Evolutionary conservation across 1,140 invertebrate genomes (phyloP).

Genomic region (Lasioglossum albipes): DNA sequence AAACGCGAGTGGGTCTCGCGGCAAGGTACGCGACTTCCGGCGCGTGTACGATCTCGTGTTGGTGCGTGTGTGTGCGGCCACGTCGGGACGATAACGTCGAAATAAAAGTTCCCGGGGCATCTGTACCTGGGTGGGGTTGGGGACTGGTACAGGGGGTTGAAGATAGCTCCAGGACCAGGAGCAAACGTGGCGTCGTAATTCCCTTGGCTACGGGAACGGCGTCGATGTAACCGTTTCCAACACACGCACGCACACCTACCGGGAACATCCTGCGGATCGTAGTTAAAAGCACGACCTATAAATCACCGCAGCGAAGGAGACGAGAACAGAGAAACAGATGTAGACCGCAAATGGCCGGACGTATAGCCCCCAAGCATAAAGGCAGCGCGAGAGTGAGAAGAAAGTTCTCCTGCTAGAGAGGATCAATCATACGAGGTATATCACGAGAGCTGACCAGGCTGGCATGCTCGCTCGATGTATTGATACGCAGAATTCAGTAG

Average conservation of each 20-base stretch:
- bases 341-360: conserved; percentile 64
- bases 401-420: conserved; percentile 11
- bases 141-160: conserved; percentile 1
- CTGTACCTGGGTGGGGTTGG: neutral
- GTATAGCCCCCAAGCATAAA: conserved; percentile 40
- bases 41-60: neutral
- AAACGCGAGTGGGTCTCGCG: conserved; percentile 18
- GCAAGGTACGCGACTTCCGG: neutral
- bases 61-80: neutral
- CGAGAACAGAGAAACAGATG: conserved; percentile 63
- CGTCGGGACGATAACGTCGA: conserved; percentile 41
- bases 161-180: conserved; percentile 37
- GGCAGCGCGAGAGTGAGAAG: conserved; percentile 6
- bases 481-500: conserved; percentile 70
- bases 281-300: conserved; percentile 67
- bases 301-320: conserved; percentile 65
- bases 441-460: conserved; percentile 55
- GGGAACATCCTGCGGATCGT: conserved; percentile 40
- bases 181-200: conserved; percentile 9
- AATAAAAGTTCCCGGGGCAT: conserved; percentile 55
- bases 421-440: conserved; percentile 40
- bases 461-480: conserved; percentile 61
- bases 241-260: conserved; percentile 3
- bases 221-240: neutral
- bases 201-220: neutral